Conservation (phyloP, 2,888 invertebrate species). For the Drosophila bunnanda region DNA sequence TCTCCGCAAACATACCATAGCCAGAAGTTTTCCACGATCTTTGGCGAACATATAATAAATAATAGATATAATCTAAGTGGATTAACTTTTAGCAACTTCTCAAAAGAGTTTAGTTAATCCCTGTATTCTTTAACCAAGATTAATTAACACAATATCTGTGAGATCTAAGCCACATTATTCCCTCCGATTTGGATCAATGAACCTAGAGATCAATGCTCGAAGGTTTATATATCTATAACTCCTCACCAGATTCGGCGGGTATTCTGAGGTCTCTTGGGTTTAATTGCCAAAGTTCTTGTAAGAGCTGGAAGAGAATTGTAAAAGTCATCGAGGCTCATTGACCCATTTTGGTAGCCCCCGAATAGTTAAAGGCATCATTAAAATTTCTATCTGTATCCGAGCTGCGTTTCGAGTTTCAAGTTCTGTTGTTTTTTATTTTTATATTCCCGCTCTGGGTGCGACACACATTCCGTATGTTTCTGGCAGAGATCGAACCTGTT, state of each 20-base stretch:
- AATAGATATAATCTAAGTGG: no score
- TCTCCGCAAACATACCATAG: not conserved
- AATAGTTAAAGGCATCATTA: conserved; percentile 42
- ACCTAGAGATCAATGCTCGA: conserved; percentile 20
- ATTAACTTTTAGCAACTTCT: not conserved
- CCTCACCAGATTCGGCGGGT: not conserved
- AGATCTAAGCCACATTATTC: not conserved
- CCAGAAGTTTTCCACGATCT: not conserved
- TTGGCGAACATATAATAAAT: not conserved
- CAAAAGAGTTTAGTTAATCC: not conserved
- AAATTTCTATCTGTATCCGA: conserved; percentile 34
- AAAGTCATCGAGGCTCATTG: conserved; percentile 76
- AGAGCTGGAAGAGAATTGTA: conserved; percentile 21
- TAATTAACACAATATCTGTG: not conserved
- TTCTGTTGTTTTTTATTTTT: not conserved
- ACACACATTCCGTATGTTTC: conserved; percentile 34
- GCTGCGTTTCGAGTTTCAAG: conserved; percentile 15
- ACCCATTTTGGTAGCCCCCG: conserved; percentile 63
- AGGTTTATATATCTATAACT: not conserved
- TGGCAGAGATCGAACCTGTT: conserved; percentile 71
- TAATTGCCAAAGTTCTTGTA: conserved; percentile 10
- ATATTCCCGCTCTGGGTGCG: conserved; percentile 34
- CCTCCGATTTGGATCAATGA: conserved; percentile 22
- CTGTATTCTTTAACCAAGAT: not conserved
- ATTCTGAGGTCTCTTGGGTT: not conserved